Evolutionary conservation across 2,113 vertebrate genomes (phyloP).

Genomic region (Brienomyrus longianalis): DNA sequence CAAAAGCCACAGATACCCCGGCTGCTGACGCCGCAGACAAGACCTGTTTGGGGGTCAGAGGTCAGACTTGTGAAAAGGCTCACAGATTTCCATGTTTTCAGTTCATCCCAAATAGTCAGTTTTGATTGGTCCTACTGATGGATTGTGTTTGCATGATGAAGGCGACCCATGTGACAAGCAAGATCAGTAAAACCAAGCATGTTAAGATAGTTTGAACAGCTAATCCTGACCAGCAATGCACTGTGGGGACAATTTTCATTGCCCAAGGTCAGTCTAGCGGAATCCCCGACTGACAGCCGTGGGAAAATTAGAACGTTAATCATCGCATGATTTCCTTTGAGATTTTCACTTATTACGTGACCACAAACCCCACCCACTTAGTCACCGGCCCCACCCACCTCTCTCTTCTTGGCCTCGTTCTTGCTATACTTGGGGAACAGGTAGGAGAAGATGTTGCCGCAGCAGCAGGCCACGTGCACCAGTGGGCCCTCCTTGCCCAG

Average conservation of each 20-base stretch:
- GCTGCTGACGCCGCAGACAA: slow-evolving; percentile 94
- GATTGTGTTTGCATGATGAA: neutral
- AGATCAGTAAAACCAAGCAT: neutral
- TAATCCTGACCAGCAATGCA: neutral
- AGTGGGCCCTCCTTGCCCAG: slow-evolving; percentile 95
- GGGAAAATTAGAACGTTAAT: neutral
- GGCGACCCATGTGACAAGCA: neutral
- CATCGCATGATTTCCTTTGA: neutral
- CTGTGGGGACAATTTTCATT: neutral
- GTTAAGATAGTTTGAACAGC: neutral
- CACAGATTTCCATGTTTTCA: neutral
- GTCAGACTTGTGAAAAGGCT: slow-evolving; percentile 9
- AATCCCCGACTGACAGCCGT: neutral
- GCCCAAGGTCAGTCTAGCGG: neutral
- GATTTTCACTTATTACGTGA: neutral
- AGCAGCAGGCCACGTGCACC: slow-evolving; percentile 97
- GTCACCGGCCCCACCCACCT: slow-evolving; percentile 57
- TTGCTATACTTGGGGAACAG: slow-evolving; percentile 99
- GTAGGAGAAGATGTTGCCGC: slow-evolving; percentile 98
- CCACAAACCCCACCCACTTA: neutral
- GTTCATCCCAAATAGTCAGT: neutral
- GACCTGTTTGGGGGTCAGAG: slow-evolving; percentile 61
- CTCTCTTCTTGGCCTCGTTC: slow-evolving; percentile 97
- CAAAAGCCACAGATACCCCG: slow-evolving; percentile 94
- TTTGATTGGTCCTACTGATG: neutral